Base-by-base conservation (phyloP, 2,797 vertebrate genomes). In the Melanotaenia parkinsoni region DNA sequence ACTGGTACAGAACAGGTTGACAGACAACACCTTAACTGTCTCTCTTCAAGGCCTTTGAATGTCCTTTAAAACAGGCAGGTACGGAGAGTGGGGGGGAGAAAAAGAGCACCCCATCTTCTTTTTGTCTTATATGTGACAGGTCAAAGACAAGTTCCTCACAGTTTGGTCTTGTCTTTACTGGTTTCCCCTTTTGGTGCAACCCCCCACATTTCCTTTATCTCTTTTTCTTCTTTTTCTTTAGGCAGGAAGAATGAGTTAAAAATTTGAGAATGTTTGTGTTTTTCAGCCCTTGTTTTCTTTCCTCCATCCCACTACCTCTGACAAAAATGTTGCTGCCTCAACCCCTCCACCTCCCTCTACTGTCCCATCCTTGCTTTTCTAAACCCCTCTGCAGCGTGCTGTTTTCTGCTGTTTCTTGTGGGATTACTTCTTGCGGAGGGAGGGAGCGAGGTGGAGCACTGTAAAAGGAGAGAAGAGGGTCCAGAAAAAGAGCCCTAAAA, bases 401-500 rank as follows among this genome's bases (percentile, higher is more conserved):
- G 79, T 79, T 89, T 81, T 87, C 72, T 79, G 71, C 85, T 88
- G 76, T 73, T 67, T 74, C 74, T 77, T 79, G 72, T 70, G 88
- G 86, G 83, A 83, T 83, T 85, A 78, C 75, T 85, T 86, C 86
- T 85, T 62, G 74, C 58, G 13, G 65, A 33, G 70, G 80, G 80
- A 74, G 80, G 73, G 73, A 74, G 84, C 33, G 73, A 79, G 71
- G 74, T 72, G 76, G 77, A 81, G 70, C 69, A 70, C 75, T 76
- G 82, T 81, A 86, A 79, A 84, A 76, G 67, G 82, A 84, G 88
- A 81, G 79, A 70, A 85, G 86, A 88, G 83, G 86, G 93, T 90
- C 88, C 92, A 91, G 87, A 86, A 85, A 45, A 90, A 91, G 93
- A 86, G 90, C 88, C 88, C 89, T 86, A 97, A 97, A 98, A 96